A percentile compares a stretch with the other conserved stretches of the same genome.
Evolutionary conservation across 2,797 vertebrate genomes (phyloP).

Genomic region (Pogonophryne albipinna): DNA sequence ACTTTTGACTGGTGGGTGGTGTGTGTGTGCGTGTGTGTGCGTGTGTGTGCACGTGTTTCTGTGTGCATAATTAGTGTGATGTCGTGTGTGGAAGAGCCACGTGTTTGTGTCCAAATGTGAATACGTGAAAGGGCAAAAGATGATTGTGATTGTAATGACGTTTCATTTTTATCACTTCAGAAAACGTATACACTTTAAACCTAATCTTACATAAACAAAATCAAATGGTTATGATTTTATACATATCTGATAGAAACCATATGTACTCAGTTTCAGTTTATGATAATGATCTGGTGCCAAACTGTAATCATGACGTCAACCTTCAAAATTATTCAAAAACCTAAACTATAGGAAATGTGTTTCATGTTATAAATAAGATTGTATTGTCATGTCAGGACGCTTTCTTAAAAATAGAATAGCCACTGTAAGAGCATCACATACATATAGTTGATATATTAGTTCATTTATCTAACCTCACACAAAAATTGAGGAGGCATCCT

Average conservation of each 20-base stretch:
- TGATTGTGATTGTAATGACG: constrained; percentile 30
- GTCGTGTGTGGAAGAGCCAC: constrained; percentile 47
- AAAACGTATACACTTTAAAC: neutral
- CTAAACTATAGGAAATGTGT: constrained; percentile 15
- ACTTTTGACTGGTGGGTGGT: constrained; percentile 44
- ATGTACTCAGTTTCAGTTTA: constrained; percentile 14
- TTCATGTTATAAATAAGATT: constrained; percentile 20
- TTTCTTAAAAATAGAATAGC: constrained; percentile 4
- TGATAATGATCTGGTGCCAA: constrained; percentile 37
- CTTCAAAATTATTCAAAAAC: constrained; percentile 18
- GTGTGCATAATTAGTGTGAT: constrained; percentile 42
- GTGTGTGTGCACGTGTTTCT: constrained; percentile 18
- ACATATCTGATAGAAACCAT: constrained; percentile 20
- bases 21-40: constrained; percentile 27
- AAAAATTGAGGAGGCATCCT: too few species aligned
- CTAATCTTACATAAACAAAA: constrained; percentile 8
- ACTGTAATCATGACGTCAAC: constrained; percentile 41
- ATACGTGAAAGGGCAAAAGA: constrained; percentile 51
- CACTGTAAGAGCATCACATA: constrained; percentile 2
- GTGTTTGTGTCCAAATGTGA: constrained; percentile 50
- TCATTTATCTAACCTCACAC: too few species aligned
- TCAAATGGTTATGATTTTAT: constrained; percentile 6
- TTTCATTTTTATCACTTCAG: constrained; percentile 1
- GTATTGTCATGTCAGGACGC: constrained; percentile 2
- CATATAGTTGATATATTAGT: neutral